Evolutionary conservation across 1,140 invertebrate species (phyloP), one percentile per base, ranked within the genome.

Genomic region (Cryptotermes secundus): DNA sequence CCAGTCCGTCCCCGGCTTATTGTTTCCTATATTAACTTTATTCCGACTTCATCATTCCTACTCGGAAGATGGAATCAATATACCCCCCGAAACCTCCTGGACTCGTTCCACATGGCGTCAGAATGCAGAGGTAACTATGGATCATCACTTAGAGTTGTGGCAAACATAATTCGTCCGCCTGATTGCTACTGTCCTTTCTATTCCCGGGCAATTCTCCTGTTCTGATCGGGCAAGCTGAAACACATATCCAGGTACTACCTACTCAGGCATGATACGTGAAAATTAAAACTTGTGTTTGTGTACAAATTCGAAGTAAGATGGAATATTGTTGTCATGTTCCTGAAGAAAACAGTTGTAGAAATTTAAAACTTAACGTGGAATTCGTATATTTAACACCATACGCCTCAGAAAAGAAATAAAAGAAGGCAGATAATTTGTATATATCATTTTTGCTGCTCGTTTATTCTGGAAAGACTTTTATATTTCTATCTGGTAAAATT

Each of bases 401-500:
- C 59, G 22, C 59, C 59, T 31, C 26, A 72, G 26, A 72, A 72
- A 31, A 72, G 31, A 4, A 31, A 31, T n/a, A 12, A 49, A 49
- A 49, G 45, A 19, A 12, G 45, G 16, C 14, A 72, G 59, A 31
- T 72, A 72, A 72, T 72, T 72, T 72, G 59, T 72, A 72, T 72
- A 72, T 16, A 31, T 7, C n/a, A 31, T 72, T 72, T 31, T n/a
- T 59, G n/a, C 53, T 22, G 53, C 26, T 72, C n/a, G n/a, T n/a
- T 31, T 31, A 7, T 72, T n/a, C n/a, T 72, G 14, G 59, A 16
- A 72, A 72, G 59, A 31, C 59, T 31, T 72, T 72, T 72, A 72
- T 72, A 26, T 31, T 72, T 72, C 59, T 72, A 72, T 72, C 59
- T 72, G 59, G 59, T 72, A 72, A 72, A 72, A 72, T 31, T 31